phyloP scores from a whole-genome alignment of 2,113 vertebrate genomes.

The Gavia stellata region DNA sequence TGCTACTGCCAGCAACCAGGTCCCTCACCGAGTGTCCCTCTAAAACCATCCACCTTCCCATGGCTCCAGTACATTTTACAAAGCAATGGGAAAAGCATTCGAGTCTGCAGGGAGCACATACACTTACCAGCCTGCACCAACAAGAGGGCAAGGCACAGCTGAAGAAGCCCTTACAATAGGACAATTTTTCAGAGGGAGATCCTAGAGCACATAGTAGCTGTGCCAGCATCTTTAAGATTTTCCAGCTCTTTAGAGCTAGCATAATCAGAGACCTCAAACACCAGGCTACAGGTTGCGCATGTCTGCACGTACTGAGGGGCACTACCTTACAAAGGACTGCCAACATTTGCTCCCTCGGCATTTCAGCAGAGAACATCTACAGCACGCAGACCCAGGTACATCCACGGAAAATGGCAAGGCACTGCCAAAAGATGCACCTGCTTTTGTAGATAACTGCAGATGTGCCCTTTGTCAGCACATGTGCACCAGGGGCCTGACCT shows the following conservation, averaged over 20 bases:
- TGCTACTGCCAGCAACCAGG: neutral
- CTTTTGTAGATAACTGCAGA: neutral
- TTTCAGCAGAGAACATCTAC: neutral
- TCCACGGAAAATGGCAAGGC: fast-evolving
- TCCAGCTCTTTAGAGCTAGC: neutral
- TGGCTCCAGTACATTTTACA: neutral
- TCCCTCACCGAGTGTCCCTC: neutral
- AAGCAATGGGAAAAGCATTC: neutral
- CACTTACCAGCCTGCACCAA: neutral
- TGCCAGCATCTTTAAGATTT: neutral
- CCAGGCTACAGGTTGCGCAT: neutral
- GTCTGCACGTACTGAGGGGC: neutral
- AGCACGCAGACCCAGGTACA: neutral
- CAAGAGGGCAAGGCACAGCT: neutral
- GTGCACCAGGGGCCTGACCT: neutral
- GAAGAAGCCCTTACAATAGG: neutral
- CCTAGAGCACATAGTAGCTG: neutral
- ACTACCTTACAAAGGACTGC: neutral
- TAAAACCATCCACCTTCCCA: neutral
- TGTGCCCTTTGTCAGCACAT: neutral
- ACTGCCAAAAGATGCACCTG: neutral
- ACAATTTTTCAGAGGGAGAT: neutral
- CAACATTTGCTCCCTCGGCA: neutral
- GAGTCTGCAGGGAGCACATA: fast-evolving
- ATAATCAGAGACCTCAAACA: neutral